Evolutionary conservation across 2,113 vertebrate genomes (phyloP), one percentile per base, ranked within the genome.

Genomic region (Crocuta crocuta): DNA sequence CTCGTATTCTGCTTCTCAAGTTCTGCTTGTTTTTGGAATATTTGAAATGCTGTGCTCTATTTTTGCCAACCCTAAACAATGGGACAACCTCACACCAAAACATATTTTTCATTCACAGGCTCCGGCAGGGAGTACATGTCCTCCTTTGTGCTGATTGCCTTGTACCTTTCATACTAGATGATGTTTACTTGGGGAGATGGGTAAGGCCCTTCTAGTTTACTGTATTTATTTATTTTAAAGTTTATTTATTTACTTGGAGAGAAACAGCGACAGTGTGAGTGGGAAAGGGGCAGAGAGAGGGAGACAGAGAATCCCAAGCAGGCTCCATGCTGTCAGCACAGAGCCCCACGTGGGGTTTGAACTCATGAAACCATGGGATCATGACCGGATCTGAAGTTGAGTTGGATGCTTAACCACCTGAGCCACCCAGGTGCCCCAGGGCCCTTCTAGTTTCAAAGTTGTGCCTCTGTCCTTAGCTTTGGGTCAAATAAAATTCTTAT

Each of bases 1-100:
- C 68, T 81, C 65, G 61, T 94, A 95, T 61, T 95, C 58, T 1
- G 21, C 85, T 89, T 93, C 78, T 97, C 95, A 86, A 45, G 83
- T 97, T 96, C 90, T 79, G 80, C 83, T 94, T 91, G 88, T 88
- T 97, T 96, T 88, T 84, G 35, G 83, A 97, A 92, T 94, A 92
- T n/a, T 94, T 92, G 84, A 85, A 87, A 89, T 24, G 79, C 58
- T 86, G 12, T 0, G 11, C 80, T 85, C 66, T 80, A 6, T 92
- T 96, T 96, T 89, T 26, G 85, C 87, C 24, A 12, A 23, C 88
- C 82, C 61, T 96, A 76, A 85, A 66, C 74, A 55, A 7, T 55
- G 61, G 83, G 53, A 3, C 10, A 21, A 43, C 35, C 35, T 87
- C 35, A 53, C 33, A 81, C 11, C 11, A 58, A 53, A 48, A 50